Evolutionary conservation across 2,888 invertebrate genomes (phyloP), one percentile per base, ranked within the genome.

Genomic region (Eurytoma adleriae): DNA sequence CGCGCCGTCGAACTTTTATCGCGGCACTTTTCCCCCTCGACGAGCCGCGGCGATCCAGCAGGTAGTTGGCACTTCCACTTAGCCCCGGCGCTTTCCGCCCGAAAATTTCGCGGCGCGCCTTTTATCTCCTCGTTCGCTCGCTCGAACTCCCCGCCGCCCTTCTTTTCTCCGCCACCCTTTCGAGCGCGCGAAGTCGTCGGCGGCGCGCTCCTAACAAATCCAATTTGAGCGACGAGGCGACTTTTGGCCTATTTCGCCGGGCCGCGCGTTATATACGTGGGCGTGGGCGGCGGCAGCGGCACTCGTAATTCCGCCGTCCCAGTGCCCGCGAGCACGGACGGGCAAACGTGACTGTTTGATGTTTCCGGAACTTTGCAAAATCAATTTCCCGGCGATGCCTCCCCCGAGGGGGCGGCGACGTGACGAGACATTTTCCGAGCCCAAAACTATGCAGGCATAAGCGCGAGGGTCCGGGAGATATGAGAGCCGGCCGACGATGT

Each of bases 51-150:
- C 62, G 61, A 77, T 80, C 57, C 68, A 73, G 76, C 76, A 80
- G 73, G 77, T 80, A 80, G 80, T 80, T 80, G 80, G 80, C 62
- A 62, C 76, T 80, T 76, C n/a, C 64, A 64, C 18, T 64, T 48
- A 64, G 48, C 64, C 64, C 40, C 40, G 10, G 24, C 59, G 20
- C 59, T 18, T 48, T 52, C 50, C 62, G 13, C 20, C 24, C n/a
- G 12, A 68, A 40, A 40, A 10, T 40, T 40, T 40, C 62, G n/a
- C 16, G 16, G 64, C 10, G 54, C n/a, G 14, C 13, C 7, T 54
- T 14, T 16, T 14, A 3, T 14, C 10, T 10, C 64, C 7, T 10
- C 64, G 40, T n/a, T 40, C 40, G 40, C 54, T 18, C 14, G 50
- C 57, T n/a, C 24, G 24, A 24, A 24, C 24, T 24, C 24, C 2